Evolutionary conservation across 2,888 invertebrate genomes (phyloP).

Genomic region (Thalpophila matura): DNA sequence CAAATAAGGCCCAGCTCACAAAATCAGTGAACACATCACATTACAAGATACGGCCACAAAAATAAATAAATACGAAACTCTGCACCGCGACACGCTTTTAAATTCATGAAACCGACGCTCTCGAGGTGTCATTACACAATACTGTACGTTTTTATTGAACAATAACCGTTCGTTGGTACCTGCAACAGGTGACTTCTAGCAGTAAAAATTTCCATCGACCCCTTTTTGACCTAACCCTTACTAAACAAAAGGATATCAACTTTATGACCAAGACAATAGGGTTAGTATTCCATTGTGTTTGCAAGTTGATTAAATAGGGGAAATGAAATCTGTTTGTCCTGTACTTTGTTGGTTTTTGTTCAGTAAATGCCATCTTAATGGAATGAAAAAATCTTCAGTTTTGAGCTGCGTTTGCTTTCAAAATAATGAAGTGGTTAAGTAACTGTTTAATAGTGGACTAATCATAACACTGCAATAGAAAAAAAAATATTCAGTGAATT

Average conservation of each 20-base stretch:
- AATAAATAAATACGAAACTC: slow-evolving; percentile 48
- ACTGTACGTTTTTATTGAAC: slow-evolving; percentile 82
- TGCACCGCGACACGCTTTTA: slow-evolving; percentile 63
- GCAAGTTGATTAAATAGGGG: slow-evolving; percentile 69
- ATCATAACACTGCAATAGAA: background rate
- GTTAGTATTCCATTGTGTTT: slow-evolving; percentile 39
- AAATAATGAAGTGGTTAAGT: slow-evolving; percentile 39
- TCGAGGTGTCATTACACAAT: slow-evolving; percentile 74
- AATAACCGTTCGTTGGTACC: slow-evolving; percentile 74
- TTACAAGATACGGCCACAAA: slow-evolving; percentile 24
- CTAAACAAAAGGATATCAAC: slow-evolving; percentile 58
- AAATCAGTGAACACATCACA: slow-evolving; percentile 25
- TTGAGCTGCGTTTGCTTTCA: slow-evolving; percentile 46
- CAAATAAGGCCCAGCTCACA: slow-evolving; percentile 1
- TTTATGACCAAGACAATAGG: slow-evolving; percentile 54
- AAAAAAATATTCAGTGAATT: background rate
- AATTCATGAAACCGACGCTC: slow-evolving; percentile 73
- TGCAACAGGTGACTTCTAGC: slow-evolving; percentile 81
- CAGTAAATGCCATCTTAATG: slow-evolving; percentile 65
- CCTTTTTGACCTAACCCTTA: slow-evolving; percentile 56
- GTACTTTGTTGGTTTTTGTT: slow-evolving; percentile 71
- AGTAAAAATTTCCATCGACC: slow-evolving; percentile 69
- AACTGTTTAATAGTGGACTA: background rate
- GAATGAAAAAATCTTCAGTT: slow-evolving; percentile 63
- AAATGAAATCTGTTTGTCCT: slow-evolving; percentile 81